phyloP scores from a whole-genome alignment of 2,888 invertebrate species.

The Bursaphelenchus okinawaensis region DNA sequence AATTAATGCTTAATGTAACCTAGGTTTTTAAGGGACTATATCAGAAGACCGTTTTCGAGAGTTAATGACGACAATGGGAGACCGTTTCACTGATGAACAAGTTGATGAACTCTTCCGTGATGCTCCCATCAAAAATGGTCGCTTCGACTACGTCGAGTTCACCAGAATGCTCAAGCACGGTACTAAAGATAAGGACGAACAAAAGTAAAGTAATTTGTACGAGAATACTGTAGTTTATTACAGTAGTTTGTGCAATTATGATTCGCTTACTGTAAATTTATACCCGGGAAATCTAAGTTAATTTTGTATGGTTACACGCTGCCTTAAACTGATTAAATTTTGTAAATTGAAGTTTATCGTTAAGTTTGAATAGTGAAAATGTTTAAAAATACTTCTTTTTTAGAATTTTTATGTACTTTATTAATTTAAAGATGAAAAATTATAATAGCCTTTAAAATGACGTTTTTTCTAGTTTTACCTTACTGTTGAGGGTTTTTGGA shows the following conservation, averaged over 20 bases:
- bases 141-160: constrained; percentile 96
- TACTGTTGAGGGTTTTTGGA: constrained; percentile 49
- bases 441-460: too few relatives aligned
- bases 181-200: constrained; percentile 92
- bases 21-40: constrained; percentile 16
- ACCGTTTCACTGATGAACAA: constrained; percentile 56
- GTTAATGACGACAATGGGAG: constrained; percentile 76
- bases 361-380: background rate
- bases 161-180: constrained; percentile 97
- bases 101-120: constrained; percentile 93
- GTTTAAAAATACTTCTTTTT: background rate
- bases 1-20: too few relatives aligned
- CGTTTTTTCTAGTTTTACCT: constrained; percentile 15
- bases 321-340: background rate
- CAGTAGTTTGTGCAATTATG: background rate
- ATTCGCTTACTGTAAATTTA: background rate
- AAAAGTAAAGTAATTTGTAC: background rate
- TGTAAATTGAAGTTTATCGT: background rate
- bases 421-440: background rate
- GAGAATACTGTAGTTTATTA: too few relatives aligned
- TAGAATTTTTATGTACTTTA: background rate
- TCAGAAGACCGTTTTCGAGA: constrained; percentile 90
- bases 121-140: constrained; percentile 84
- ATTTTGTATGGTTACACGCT: background rate
- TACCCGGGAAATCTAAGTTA: background rate